Base-by-base conservation (phyloP, 2,113 vertebrate genomes). In the Hippocampus zosterae region DNA sequence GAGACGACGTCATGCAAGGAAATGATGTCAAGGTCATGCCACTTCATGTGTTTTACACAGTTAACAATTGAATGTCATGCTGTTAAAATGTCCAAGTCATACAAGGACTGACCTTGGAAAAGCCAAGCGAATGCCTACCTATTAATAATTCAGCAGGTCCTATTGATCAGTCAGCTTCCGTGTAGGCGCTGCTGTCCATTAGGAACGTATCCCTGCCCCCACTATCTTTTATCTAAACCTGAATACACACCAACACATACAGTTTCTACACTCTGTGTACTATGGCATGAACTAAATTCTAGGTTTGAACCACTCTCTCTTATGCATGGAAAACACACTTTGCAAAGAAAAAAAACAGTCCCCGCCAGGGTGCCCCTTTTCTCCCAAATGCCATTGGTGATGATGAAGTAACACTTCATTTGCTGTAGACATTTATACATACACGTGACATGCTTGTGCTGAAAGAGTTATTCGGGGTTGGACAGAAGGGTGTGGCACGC, bases 401-500 rank as follows among this genome's bases (percentile, higher is more conserved):
- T 48, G 46, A 48, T 48, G 12, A 48, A 48, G 46, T 48, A 48
- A 48, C 46, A 48, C 46, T 18, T 48, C 13, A 5, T 16, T 18
- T 48, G 46, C 46, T 48, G 5, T 16, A 48, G 15, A 3, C 46
- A 48, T 48, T 48, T 48, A 48, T 16, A 55, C 53, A 55, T 25
- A 11, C 21, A 55, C 21, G 23, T 55, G n/a, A n/a, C n/a, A 55
- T 55, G n/a, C 19, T 55, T n/a, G 69, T 61, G 61, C 62, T 73
- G 68, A 70, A 69, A 74, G 44, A 37, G 41, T 60, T 23, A 55
- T 55, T 55, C 19, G 44, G 60, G 82, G 84, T 78, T 82, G 75
- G 79, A 72, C 64, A 70, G 41, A 65, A 80, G 84, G 89, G 88
- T 25, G 84, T 55, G 85, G 85, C 85, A 62, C 13, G 29, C 33